Evolutionary conservation across 2,113 vertebrate species (phyloP).

Genomic region (Uria aalge): DNA sequence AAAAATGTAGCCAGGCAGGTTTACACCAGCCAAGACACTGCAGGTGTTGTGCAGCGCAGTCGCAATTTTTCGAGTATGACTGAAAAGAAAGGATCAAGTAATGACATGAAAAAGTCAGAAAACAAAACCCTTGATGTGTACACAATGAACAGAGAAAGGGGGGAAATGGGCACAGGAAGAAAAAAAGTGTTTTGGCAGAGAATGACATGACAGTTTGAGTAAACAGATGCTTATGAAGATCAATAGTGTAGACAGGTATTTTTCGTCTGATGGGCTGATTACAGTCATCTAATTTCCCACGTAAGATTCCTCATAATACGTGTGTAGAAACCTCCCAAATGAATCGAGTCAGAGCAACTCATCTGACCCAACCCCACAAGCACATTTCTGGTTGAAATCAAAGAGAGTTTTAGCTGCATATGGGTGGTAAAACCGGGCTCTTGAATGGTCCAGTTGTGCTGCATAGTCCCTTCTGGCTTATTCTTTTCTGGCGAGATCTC

Average conservation of each 20-base stretch:
- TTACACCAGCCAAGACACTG: neutral
- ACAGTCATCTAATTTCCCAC: neutral
- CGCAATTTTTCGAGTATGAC: neutral
- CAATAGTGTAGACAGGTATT: neutral
- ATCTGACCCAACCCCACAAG: neutral
- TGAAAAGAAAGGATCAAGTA: slow-evolving; percentile 40
- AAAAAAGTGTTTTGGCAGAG: neutral
- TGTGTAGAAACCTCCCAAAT: neutral
- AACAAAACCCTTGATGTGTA: neutral
- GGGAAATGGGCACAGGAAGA: neutral
- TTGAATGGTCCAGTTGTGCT: slow-evolving; percentile 10
- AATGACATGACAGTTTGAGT: neutral
- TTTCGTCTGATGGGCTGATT: neutral
- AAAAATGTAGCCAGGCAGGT: neutral
- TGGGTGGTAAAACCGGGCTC: slow-evolving; percentile 14
- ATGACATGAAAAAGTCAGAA: neutral
- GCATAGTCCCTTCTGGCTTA: slow-evolving; percentile 41
- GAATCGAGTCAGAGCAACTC: neutral
- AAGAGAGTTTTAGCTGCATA: slow-evolving; percentile 19
- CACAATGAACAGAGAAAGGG: neutral
- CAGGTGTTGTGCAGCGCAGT: neutral
- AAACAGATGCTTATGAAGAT: neutral
- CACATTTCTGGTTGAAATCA: neutral
- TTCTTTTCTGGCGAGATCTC: slow-evolving; percentile 26
- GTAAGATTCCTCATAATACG: neutral